These are phyloP conservation scores for Propithecus deckenii DNA, from an alignment of 2,797 vertebrate genomes.

Conservation along the genomic window DNA sequence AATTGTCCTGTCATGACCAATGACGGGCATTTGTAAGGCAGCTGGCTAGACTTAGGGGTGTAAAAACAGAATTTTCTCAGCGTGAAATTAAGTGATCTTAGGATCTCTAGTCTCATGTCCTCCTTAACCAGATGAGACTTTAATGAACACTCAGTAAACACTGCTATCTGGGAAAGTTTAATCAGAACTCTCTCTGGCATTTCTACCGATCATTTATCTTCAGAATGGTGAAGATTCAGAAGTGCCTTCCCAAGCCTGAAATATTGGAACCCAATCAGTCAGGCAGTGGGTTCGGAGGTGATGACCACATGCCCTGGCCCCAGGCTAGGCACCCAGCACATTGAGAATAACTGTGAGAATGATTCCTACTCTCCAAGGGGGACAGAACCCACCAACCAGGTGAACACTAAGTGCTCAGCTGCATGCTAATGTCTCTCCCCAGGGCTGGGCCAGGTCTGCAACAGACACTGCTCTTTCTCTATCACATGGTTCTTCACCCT, in stretches of 20 bases:
- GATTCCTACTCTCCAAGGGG: not conserved
- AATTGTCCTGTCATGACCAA: not conserved
- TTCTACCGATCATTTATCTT: constrained; percentile 10
- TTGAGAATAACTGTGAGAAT: not conserved
- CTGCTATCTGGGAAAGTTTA: not conserved
- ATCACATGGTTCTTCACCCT: not conserved
- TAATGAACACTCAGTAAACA: constrained; percentile 4
- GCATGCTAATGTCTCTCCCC: not conserved
- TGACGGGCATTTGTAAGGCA: not conserved
- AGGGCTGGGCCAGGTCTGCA: not conserved
- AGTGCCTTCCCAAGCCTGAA: not conserved
- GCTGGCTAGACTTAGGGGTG: not conserved
- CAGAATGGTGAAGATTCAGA: not conserved
- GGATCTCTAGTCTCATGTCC: not conserved
- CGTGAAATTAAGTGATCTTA: not conserved
- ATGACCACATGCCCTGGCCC: not conserved
- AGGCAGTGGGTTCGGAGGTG: not conserved
- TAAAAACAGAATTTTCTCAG: not conserved
- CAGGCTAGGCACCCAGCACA: not conserved
- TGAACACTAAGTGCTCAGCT: not conserved
- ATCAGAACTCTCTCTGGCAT: not conserved
- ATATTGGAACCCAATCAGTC: not conserved
- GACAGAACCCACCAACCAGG: not conserved
- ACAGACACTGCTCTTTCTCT: not conserved
- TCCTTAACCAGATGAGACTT: constrained; percentile 31